A percentile compares a stretch with the other conserved stretches of the same genome.
Evolutionary conservation across 1,140 invertebrate genomes (phyloP).

Genomic region (Atta cephalotes): DNA sequence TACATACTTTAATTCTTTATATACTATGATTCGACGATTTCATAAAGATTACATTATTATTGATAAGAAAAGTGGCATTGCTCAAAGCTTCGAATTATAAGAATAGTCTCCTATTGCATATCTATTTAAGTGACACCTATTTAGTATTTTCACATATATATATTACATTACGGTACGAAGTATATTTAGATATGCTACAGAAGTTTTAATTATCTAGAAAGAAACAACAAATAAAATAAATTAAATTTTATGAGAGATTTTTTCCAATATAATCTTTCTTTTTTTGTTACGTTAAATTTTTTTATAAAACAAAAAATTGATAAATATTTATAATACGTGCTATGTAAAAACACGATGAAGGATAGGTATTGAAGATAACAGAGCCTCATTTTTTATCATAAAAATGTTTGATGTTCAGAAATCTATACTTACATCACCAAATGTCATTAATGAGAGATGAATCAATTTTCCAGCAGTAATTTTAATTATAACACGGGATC

Average conservation of each 20-base stretch:
- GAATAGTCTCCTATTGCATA: neutral
- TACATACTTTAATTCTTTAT: conserved; percentile 7
- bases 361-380: neutral
- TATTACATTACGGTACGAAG: conserved; percentile 37
- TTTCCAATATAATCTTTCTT: neutral
- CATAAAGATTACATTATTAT: neutral
- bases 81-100: neutral
- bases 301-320: neutral
- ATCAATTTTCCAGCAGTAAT: conserved; percentile 73
- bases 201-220: conserved; percentile 55
- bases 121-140: neutral
- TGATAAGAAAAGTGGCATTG: neutral
- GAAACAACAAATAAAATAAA: neutral
- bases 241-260: neutral
- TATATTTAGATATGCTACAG: conserved; percentile 51
- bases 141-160: neutral
- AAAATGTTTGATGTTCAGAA: neutral
- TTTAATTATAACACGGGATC: conserved; percentile 62
- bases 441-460: conserved; percentile 66
- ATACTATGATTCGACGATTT: neutral
- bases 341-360: neutral
- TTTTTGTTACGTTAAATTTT: neutral
- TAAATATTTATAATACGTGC: neutral
- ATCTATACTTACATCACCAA: conserved; percentile 69
- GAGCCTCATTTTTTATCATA: neutral